phyloP scores from a whole-genome alignment of 2,888 invertebrate genomes.

The Temnothorax rugatulus region DNA sequence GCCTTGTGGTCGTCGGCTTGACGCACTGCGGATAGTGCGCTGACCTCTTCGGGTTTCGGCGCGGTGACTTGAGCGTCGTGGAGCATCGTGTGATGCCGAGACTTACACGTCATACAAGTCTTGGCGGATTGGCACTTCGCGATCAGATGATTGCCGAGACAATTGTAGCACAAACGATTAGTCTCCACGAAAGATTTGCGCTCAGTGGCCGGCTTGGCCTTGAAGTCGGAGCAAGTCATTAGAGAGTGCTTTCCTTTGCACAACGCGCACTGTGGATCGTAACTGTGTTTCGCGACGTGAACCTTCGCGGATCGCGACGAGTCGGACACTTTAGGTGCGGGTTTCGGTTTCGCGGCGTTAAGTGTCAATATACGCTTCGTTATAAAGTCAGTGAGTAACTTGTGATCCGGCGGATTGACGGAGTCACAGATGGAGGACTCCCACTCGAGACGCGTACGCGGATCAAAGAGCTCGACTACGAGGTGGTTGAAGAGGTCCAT shows the following conservation, averaged over 20 bases:
- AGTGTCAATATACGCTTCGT: neutral
- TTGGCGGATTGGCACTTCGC: neutral
- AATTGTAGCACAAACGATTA: neutral
- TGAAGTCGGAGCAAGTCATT: neutral
- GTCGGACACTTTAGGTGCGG: neutral
- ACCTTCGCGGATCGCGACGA: neutral
- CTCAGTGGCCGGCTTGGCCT: neutral
- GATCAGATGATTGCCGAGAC: neutral
- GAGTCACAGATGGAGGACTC: neutral
- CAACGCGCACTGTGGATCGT: neutral
- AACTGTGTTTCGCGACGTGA: neutral
- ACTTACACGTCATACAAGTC: neutral
- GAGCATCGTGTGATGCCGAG: neutral
- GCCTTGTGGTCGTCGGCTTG: neutral
- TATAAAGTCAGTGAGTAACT: rapidly evolving
- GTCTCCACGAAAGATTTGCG: neutral
- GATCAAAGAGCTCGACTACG: neutral
- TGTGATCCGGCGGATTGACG: neutral
- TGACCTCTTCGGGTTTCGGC: neutral
- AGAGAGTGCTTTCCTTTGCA: neutral
- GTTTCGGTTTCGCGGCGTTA: neutral
- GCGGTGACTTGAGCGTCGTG: neutral
- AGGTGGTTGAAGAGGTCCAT: neutral
- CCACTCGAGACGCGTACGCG: neutral
- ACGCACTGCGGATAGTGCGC: too few relatives aligned